phyloP scores from a whole-genome alignment of 2,797 vertebrate genomes.

The Acipenser ruthenus region DNA sequence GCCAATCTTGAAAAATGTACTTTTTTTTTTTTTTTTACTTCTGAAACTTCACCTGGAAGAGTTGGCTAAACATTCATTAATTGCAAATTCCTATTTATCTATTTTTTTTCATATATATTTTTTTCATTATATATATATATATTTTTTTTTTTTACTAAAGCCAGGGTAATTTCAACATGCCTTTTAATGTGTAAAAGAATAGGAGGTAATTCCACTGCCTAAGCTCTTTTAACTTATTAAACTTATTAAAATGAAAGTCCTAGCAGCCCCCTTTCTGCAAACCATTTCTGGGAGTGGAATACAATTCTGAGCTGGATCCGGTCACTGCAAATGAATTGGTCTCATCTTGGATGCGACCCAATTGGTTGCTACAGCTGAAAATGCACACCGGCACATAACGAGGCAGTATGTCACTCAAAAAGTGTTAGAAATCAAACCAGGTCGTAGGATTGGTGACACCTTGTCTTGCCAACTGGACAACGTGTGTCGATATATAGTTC shows the following conservation, averaged over 20 bases:
- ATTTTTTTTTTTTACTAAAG: no score
- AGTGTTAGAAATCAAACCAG: neutral
- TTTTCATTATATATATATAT: no score
- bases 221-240: neutral
- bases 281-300: neutral
- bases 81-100: no score
- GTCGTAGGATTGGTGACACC: neutral
- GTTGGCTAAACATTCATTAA: no score
- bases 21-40: no score
- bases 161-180: no score
- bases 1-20: no score
- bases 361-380: neutral
- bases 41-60: no score
- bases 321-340: conserved; percentile 14
- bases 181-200: neutral
- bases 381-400: neutral
- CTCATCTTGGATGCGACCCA: conserved; percentile 10
- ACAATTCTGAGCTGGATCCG: conserved; percentile 2
- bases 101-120: no score
- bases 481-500: no score
- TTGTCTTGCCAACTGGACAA: no score
- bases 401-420: conserved; percentile 3
- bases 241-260: conserved; percentile 1
- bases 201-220: neutral
- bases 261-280: neutral